Evolutionary conservation across 2,888 invertebrate genomes (phyloP).

Genomic region (Uropetala carovei): DNA sequence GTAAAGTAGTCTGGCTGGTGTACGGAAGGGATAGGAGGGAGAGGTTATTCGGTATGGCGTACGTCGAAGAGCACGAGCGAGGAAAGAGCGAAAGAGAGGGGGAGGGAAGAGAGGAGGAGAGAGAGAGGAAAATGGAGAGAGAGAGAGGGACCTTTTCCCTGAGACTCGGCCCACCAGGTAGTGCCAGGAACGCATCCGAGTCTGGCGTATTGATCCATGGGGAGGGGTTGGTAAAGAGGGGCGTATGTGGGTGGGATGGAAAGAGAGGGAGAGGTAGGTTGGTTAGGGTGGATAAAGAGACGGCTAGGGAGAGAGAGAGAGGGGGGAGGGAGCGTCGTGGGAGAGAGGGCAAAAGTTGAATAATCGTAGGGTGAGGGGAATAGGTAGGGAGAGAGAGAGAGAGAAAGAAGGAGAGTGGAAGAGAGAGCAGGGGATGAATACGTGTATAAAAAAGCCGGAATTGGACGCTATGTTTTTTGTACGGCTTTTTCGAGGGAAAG

Average conservation of each 20-base stretch:
- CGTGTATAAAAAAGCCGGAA: background rate
- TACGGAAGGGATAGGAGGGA: background rate
- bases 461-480: conserved; percentile 1
- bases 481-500: background rate
- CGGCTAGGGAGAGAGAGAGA: background rate
- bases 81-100: background rate
- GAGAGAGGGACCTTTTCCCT: background rate
- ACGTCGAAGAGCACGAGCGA: background rate
- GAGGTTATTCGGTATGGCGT: background rate
- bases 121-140: background rate
- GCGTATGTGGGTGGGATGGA: background rate
- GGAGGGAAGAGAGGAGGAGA: background rate
- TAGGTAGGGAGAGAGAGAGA: no score
- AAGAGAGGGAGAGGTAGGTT: background rate
- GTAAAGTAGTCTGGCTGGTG: no score
- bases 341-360: background rate
- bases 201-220: background rate
- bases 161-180: conserved; percentile 32
- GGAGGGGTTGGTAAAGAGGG: background rate
- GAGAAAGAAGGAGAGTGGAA: background rate
- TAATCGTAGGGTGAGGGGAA: background rate
- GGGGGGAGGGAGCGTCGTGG: background rate
- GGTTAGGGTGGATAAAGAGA: no score
- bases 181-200: conserved; percentile 30
- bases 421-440: background rate